These are phyloP conservation scores for Seriola rivoliana DNA, from an alignment of 2,113 vertebrate genomes.

Conservation along the genomic window DNA sequence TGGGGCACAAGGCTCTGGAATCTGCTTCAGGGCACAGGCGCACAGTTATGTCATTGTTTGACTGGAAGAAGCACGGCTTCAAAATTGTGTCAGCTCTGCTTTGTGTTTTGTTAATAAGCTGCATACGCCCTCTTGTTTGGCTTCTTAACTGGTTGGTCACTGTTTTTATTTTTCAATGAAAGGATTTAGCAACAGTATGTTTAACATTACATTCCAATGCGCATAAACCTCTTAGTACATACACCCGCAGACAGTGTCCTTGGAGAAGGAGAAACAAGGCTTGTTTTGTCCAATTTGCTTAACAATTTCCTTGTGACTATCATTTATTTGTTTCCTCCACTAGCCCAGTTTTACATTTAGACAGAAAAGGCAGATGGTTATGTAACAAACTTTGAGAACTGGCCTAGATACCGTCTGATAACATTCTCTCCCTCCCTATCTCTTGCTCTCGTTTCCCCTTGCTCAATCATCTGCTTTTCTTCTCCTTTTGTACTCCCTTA, in stretches of 20 bases:
- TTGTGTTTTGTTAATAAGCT: background rate
- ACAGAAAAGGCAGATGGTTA: conserved; percentile 78
- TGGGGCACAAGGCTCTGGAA: conserved; percentile 60
- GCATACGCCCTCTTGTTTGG: conserved; percentile 14
- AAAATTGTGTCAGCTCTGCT: background rate
- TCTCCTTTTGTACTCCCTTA: conserved; percentile 18
- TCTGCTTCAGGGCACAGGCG: conserved; percentile 49
- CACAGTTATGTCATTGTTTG: conserved; percentile 69
- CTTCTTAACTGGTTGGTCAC: background rate
- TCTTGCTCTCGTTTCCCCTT: conserved; percentile 38
- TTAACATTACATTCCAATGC: background rate
- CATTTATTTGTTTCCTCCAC: conserved; percentile 59
- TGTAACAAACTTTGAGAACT: conserved; percentile 75
- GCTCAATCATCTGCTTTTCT: conserved; percentile 36
- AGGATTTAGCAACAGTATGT: background rate
- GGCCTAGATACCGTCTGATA: conserved; percentile 77
- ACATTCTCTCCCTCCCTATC: conserved; percentile 44
- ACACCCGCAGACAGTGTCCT: background rate
- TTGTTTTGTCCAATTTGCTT: conserved; percentile 29
- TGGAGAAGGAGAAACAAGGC: conserved; percentile 1
- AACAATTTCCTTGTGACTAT: conserved; percentile 58
- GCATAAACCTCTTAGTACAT: background rate
- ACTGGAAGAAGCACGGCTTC: background rate
- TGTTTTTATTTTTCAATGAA: conserved; percentile 23
- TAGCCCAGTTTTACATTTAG: conserved; percentile 73